A percentile compares a stretch with the other conserved stretches of the same genome.
These are phyloP conservation scores for Trichacis sp. DNA, from an alignment of 2,888 invertebrate genomes.

Conservation along the genomic window DNA sequence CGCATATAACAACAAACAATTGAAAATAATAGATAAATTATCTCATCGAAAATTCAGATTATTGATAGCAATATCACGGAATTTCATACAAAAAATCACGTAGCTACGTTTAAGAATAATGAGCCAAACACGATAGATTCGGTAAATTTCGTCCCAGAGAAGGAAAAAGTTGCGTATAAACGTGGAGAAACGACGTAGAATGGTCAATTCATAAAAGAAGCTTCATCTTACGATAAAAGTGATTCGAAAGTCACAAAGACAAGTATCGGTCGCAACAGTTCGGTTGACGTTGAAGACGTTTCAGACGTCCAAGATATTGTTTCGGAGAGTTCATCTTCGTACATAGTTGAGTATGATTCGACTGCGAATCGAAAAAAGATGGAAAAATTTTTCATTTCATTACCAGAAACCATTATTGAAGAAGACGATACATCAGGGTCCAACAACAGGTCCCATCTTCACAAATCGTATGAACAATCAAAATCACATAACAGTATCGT, in stretches of 20 bases:
- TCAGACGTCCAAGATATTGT: slow-evolving; percentile 58
- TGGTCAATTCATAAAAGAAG: slow-evolving; percentile 73
- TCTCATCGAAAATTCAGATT: slow-evolving; percentile 49
- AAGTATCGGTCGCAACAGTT: slow-evolving; percentile 51
- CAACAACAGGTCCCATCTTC: slow-evolving; percentile 22
- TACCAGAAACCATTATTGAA: slow-evolving; percentile 57
- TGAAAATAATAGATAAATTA: slow-evolving; percentile 55
- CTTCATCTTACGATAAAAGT: slow-evolving; percentile 49
- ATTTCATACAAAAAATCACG: slow-evolving; percentile 34
- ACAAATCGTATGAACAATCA: slow-evolving; percentile 52
- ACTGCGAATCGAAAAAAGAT: slow-evolving; percentile 43
- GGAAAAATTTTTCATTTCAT: slow-evolving; percentile 51
- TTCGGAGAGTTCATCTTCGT: slow-evolving; percentile 74
- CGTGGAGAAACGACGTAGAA: slow-evolving; percentile 71
- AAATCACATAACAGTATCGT: slow-evolving; percentile 73
- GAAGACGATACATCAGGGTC: slow-evolving; percentile 48
- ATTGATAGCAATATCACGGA: slow-evolving; percentile 51
- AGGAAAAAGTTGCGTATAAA: slow-evolving; percentile 39
- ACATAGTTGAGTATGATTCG: slow-evolving; percentile 72
- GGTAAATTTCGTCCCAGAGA: slow-evolving; percentile 47
- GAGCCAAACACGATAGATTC: too few species aligned
- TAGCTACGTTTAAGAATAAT: too few species aligned
- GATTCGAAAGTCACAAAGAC: slow-evolving; percentile 44
- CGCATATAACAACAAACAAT: slow-evolving; percentile 49
- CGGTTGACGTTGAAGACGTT: slow-evolving; percentile 65